Base-by-base conservation (phyloP, 2,797 vertebrate species). In the Lagodon rhomboides region DNA sequence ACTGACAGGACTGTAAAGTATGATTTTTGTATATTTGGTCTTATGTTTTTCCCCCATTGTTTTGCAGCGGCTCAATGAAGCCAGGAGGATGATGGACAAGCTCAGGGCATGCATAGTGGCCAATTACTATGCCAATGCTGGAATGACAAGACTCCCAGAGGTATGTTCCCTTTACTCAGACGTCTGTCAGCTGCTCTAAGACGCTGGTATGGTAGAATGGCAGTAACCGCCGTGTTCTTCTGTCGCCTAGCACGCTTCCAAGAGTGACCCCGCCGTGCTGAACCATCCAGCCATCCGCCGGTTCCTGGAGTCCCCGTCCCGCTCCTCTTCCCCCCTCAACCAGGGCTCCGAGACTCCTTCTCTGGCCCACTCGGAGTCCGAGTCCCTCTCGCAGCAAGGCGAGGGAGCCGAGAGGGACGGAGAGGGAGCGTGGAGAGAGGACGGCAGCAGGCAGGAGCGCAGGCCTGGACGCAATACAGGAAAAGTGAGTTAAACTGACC, bases 51-150 rank as follows among this genome's bases (percentile, higher is more conserved):
- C 34, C 38, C 38, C 53, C 3, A 6, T 80, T 90, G 16, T 75
- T 84, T 73, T 80, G 53, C 88, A 99, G 98, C 96, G 98, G 51
- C 95, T 99, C 71, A 97, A 97, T 84, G 98, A 99, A 92, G 98
- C 98, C 47, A 96, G 98, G 84, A 97, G 97, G 89, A 99, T 99
- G 98, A 99, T 99, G 98, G 98, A 99, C 93, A 99, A 99, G 89
- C 94, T 99, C 34, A 96, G 98, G 73, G 98, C 98, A 78, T 99
- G 98, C 83, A 99, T 99, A 73, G 98, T 99, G 83, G 98, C 98
- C 22, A 99, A 98, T 93, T 99, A 99, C 85, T 99, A 98, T 1
- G 98, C 98, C 3, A 99, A 94, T 73, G 96, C 98, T 46, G 97
- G 97, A 51, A 92, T 97, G 75, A 94, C 97, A 47, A 99, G 97